Base-by-base conservation (phyloP, 2,888 invertebrate species). In the Erebia epiphron region DNA sequence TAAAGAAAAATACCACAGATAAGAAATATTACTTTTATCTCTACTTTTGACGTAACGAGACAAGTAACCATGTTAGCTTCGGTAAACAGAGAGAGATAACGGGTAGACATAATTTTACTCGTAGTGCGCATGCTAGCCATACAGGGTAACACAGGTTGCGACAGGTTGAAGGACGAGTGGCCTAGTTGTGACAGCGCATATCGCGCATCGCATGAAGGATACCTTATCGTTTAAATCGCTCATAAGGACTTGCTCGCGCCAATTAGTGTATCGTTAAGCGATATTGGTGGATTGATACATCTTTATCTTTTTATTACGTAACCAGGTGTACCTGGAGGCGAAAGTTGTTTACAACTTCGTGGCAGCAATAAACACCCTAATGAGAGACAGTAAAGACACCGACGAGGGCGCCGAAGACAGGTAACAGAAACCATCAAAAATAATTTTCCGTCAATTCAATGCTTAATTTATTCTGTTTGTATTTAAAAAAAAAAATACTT, bases 261-360 rank as follows among this genome's bases (percentile, higher is more conserved):
- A 73, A 71, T 71, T 68, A 68, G 63, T 14, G 67, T 68, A 66
- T 57, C 58, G 9, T 16, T 67, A 50, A 67, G 26, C 13, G 49
- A 67, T 67, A 58, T 64, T 70, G 26, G 49, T 54, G 60, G 65
- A 58, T 57, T 69, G 67, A 69, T 70, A 67, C 67, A 63, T 71
- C n/a, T n/a, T n/a, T n/a, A n/a, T 69, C 58, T 54, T 64, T 67
- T 56, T 60, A 50, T 74, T 70, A 57, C 69, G 68, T 69, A 86
- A 89, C 67, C 86, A 95, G 94, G 96, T 97, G 0, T 98, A 97
- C 83, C 88, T 96, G 18, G 97, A 97, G 83, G 96, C 97, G 0
- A 96, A 97, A 89, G 94, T 98, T 11, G 95, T 98, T 18, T 97
- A 97, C 62, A 97, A 97, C 89, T 94, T 98, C 64, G 95, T 98